These are phyloP conservation scores for Troides oblongomaculatus DNA, from an alignment of 2,888 invertebrate genomes.

Conservation along the genomic window DNA sequence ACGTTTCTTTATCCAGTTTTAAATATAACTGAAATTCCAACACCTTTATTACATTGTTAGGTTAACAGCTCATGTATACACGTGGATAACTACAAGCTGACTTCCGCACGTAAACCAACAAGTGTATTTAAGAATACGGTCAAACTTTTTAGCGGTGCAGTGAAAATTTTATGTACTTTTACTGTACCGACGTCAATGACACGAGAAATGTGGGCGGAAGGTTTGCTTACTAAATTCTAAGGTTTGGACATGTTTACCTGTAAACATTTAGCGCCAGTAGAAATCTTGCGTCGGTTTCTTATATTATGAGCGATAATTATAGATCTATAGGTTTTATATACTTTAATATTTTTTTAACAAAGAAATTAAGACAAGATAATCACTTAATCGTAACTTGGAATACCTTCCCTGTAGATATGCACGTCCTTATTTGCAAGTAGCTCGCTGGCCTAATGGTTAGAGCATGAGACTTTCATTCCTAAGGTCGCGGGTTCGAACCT, in stretches of 20 bases:
- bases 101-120: neutral
- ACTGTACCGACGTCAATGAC: conserved; percentile 10
- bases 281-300: neutral
- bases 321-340: neutral
- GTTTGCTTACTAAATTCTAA: neutral
- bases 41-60: neutral
- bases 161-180: conserved; percentile 18
- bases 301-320: neutral
- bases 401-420: too few relatives aligned
- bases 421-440: too few relatives aligned
- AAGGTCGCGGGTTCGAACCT: too few relatives aligned
- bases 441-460: too few relatives aligned
- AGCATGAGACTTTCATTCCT: too few relatives aligned
- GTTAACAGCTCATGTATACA: neutral
- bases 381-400: too few relatives aligned
- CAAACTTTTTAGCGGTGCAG: conserved; percentile 17
- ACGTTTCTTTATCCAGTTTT: too few relatives aligned
- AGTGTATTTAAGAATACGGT: conserved; percentile 2
- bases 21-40: too few relatives aligned
- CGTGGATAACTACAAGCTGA: neutral
- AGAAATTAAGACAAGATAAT: too few relatives aligned
- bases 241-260: neutral
- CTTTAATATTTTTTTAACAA: too few relatives aligned
- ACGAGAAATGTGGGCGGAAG: conserved; percentile 1
- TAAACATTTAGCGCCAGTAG: neutral